Evolutionary conservation across 2,797 vertebrate species (phyloP).

Genomic region (Discoglossus pictus): DNA sequence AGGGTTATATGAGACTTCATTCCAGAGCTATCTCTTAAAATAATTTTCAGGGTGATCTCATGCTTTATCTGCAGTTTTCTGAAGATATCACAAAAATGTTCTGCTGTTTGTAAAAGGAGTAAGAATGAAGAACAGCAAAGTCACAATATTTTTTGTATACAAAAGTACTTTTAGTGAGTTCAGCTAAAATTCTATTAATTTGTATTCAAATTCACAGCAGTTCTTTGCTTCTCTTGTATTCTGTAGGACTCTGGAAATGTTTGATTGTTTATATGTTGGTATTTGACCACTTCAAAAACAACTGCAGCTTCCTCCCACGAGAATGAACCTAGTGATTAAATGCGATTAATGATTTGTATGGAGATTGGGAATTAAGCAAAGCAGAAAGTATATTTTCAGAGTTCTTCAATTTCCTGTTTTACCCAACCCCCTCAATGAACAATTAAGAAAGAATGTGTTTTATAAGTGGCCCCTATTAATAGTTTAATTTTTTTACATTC

Average conservation of each 20-base stretch:
- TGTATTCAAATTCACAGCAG: too few relatives aligned
- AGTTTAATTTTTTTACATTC: too few relatives aligned
- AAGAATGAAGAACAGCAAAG: too few relatives aligned
- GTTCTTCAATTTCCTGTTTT: not conserved
- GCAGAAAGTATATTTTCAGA: not conserved
- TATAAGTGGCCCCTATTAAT: too few relatives aligned
- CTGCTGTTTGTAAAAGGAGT: too few relatives aligned
- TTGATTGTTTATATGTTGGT: constrained; percentile 13
- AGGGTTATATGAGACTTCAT: not conserved
- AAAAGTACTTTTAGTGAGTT: not conserved
- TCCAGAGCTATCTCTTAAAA: too few relatives aligned
- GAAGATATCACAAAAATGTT: too few relatives aligned
- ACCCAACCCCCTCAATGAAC: not conserved
- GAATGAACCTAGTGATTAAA: not conserved
- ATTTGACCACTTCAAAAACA: not conserved
- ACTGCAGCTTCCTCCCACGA: not conserved
- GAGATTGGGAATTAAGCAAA: not conserved
- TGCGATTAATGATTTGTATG: not conserved
- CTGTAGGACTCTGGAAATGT: not conserved
- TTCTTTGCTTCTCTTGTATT: too few relatives aligned
- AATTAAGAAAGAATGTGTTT: too few relatives aligned
- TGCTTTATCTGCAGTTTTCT: too few relatives aligned
- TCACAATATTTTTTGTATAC: constrained; percentile 2
- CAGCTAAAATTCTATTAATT: too few relatives aligned
- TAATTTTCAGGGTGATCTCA: too few relatives aligned